Evolutionary conservation across 2,888 invertebrate genomes (phyloP).

Genomic region (Leptothorax acervorum): DNA sequence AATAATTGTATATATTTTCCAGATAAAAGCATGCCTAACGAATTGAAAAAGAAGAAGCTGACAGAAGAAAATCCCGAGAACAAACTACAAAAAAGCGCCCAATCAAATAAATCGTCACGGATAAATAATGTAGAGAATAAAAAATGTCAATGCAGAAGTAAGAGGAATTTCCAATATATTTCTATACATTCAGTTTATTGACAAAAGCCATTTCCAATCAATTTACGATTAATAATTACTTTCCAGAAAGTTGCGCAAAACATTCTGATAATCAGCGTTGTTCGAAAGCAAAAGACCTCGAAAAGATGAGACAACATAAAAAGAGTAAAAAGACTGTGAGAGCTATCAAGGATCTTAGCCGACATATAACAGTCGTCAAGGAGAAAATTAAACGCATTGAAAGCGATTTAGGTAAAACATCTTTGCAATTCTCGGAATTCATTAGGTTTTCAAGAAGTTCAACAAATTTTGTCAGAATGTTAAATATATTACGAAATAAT

Average conservation of each 20-base stretch:
- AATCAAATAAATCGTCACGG: background rate
- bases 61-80: background rate
- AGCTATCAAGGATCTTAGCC: conserved; percentile 58
- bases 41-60: background rate
- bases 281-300: background rate
- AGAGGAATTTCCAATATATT: background rate
- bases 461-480: background rate
- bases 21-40: background rate
- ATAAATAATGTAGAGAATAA: background rate
- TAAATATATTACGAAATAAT: background rate
- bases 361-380: conserved; percentile 45
- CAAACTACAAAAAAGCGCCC: background rate
- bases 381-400: conserved; percentile 30
- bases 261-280: background rate
- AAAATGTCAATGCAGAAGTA: conserved; percentile 15
- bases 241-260: background rate
- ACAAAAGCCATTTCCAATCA: background rate
- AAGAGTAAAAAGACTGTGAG: conserved; percentile 27
- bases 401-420: background rate
- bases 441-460: background rate
- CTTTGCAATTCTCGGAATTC: background rate
- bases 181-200: background rate
- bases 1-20: background rate
- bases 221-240: conserved; percentile 12
- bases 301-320: background rate